Percentiles rank a stretch among this genome's conserved stretches.
Conservation (phyloP, 1,140 invertebrate genomes). For the Heterodera schachtii region DNA sequence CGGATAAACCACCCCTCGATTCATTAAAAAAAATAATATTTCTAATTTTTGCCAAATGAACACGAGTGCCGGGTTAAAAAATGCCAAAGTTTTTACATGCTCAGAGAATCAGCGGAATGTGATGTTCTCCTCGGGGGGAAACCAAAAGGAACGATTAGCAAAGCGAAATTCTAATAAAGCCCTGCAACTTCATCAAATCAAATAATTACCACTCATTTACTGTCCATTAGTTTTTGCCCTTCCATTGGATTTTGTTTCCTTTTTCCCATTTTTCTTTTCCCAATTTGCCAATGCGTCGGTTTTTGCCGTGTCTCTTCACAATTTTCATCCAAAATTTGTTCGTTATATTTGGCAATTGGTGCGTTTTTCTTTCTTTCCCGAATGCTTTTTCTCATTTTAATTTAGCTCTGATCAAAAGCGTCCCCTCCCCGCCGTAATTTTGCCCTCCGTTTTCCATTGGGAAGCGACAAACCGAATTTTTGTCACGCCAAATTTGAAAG, state of each 20-base stretch:
- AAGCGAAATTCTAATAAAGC: too few species aligned
- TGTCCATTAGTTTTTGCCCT: too few species aligned
- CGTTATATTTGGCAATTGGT: neutral
- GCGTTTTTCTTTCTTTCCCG: neutral
- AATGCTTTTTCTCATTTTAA: neutral
- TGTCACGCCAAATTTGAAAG: neutral
- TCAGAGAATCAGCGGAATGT: too few species aligned
- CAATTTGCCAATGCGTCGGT: neutral
- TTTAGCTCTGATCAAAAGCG: neutral
- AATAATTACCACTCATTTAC: too few species aligned
- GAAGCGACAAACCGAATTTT: slow-evolving; percentile 13
- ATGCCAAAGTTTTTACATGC: too few species aligned
- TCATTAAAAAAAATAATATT: too few species aligned
- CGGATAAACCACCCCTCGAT: too few species aligned
- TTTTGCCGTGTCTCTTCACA: neutral
- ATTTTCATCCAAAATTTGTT: neutral
- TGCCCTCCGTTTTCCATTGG: slow-evolving; percentile 26
- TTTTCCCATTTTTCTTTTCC: neutral
- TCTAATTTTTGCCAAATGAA: too few species aligned
- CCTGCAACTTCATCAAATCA: too few species aligned
- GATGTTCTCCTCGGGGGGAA: too few species aligned
- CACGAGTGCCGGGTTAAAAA: too few species aligned
- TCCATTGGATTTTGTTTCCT: neutral
- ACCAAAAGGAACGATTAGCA: too few species aligned
- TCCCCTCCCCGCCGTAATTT: slow-evolving; percentile 7